phyloP scores from a whole-genome alignment of 92 coral and sea anemone genomes.

The Isaurus tuberculatus region DNA sequence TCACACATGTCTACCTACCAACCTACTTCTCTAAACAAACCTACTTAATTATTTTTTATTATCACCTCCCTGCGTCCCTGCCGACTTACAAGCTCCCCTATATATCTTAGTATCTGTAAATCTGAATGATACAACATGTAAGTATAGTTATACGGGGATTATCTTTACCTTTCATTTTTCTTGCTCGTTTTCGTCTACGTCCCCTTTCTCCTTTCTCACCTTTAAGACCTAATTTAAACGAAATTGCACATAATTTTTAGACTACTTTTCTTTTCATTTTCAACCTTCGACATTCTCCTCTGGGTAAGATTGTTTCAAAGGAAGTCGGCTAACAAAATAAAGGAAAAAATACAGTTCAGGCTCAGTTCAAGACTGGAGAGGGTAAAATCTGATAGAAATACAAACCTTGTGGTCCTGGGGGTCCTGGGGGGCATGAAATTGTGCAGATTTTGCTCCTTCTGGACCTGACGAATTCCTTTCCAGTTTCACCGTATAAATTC shows the following conservation, averaged over 20 bases:
- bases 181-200: background rate
- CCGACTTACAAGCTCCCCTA: too few relatives aligned
- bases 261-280: background rate
- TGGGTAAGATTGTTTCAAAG: background rate
- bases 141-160: too few relatives aligned
- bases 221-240: background rate
- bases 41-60: too few relatives aligned
- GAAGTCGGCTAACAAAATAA: background rate
- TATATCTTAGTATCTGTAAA: too few relatives aligned
- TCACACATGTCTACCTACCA: too few relatives aligned
- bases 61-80: too few relatives aligned
- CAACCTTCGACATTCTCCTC: background rate
- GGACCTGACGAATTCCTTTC: background rate
- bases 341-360: background rate
- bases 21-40: too few relatives aligned
- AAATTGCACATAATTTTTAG: too few relatives aligned
- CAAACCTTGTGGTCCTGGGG: constrained; percentile 35
- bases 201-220: constrained; percentile 16
- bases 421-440: constrained; percentile 26
- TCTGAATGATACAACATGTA: too few relatives aligned
- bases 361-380: background rate
- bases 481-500: constrained; percentile 20
- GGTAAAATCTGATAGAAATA: background rate
- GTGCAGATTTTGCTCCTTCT: constrained; percentile 28
- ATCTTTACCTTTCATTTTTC: constrained; percentile 11